These are phyloP conservation scores for Schizotus pectinicornis DNA, from an alignment of 2,888 invertebrate genomes.

Conservation along the genomic window DNA sequence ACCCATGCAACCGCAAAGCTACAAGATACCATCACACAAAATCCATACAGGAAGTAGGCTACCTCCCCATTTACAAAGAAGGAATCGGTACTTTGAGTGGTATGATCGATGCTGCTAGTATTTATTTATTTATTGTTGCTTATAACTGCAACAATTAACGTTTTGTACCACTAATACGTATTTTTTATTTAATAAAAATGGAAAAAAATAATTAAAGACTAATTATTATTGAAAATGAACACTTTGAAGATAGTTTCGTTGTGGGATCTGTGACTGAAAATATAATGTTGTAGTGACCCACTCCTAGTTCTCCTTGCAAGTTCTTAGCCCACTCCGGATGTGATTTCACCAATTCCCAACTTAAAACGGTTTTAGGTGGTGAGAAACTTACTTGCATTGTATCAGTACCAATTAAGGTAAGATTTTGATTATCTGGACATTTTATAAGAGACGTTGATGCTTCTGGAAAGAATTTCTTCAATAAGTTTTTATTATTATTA, in stretches of 20 bases:
- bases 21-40: slow-evolving; percentile 35
- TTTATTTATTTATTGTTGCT: not conserved
- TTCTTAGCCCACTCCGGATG: slow-evolving; percentile 62
- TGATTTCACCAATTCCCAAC: slow-evolving; percentile 62
- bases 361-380: slow-evolving; percentile 62
- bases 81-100: slow-evolving; percentile 34
- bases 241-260: slow-evolving; percentile 50
- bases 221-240: slow-evolving; percentile 29
- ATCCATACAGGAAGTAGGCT: slow-evolving; percentile 41
- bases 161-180: not conserved
- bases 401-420: slow-evolving; percentile 52
- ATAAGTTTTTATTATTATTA: not conserved
- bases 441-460: slow-evolving; percentile 61
- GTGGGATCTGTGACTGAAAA: slow-evolving; percentile 62
- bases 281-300: slow-evolving; percentile 59
- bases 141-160: not conserved
- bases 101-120: slow-evolving; percentile 34
- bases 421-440: slow-evolving; percentile 61
- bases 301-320: slow-evolving; percentile 59
- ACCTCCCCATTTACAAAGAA: slow-evolving; percentile 32
- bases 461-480: slow-evolving; percentile 45
- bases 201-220: not conserved
- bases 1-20: slow-evolving; percentile 40
- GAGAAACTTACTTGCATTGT: slow-evolving; percentile 60
- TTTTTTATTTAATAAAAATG: not conserved